A percentile compares a stretch with the other conserved stretches of the same genome.
Evolutionary conservation across 2,113 vertebrate genomes (phyloP).

Genomic region (Oncorhynchus mykiss): DNA sequence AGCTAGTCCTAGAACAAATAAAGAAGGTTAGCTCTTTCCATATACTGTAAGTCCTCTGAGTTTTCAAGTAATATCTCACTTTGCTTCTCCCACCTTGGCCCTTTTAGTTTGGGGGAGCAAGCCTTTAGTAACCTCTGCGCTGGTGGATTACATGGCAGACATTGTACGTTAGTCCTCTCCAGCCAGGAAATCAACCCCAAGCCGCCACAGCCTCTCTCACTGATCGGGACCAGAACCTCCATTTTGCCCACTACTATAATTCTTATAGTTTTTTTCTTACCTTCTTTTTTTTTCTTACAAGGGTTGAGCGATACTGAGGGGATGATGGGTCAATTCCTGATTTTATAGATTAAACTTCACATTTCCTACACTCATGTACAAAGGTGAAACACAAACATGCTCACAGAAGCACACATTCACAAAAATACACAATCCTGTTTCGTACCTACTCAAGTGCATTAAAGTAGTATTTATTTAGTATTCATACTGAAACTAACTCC

Average conservation of each 20-base stretch:
- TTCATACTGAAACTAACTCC: too few relatives aligned
- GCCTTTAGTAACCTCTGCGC: conserved; percentile 27
- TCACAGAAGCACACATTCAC: background rate
- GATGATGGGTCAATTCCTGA: conserved; percentile 53
- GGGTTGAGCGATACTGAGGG: background rate
- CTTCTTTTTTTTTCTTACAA: background rate
- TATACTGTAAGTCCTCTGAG: background rate
- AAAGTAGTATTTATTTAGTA: background rate
- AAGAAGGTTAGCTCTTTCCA: background rate
- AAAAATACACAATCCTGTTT: background rate
- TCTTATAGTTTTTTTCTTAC: conserved; percentile 49
- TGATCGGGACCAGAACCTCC: conserved; percentile 45
- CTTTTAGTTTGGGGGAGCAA: conserved; percentile 13
- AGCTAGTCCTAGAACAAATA: background rate
- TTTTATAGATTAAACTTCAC: conserved; percentile 13
- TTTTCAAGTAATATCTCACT: conserved; percentile 8
- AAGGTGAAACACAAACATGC: background rate
- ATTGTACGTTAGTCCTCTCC: conserved; percentile 54
- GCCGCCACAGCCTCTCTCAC: conserved; percentile 42
- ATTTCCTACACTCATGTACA: background rate
- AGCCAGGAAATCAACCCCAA: conserved; percentile 61
- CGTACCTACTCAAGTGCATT: background rate
- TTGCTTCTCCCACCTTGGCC: background rate
- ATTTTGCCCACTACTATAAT: conserved; percentile 60
- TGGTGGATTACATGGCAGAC: conserved; percentile 46